A percentile compares a stretch with the other conserved stretches of the same genome.
These are phyloP conservation scores for Mesoclemmys tuberculata DNA, from an alignment of 2,113 vertebrate species.

Conservation along the genomic window DNA sequence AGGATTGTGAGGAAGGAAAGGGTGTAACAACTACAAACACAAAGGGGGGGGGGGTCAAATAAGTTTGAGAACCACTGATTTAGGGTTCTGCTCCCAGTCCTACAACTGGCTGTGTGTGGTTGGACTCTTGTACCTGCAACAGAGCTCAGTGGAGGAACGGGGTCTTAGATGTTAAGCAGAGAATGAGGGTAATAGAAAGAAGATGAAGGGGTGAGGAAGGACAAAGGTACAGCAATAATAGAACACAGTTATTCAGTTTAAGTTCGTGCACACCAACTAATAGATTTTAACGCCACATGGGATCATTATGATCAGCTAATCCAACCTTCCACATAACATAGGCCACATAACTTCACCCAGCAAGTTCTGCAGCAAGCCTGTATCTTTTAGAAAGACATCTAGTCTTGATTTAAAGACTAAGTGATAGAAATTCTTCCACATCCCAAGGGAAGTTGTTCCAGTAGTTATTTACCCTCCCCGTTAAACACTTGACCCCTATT, in stretches of 20 bases:
- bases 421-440: background rate
- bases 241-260: background rate
- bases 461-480: background rate
- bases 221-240: background rate
- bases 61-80: background rate
- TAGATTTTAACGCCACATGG: background rate
- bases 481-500: background rate
- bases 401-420: background rate
- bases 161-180: too few relatives aligned
- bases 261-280: rapidly evolving
- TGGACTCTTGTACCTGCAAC: background rate
- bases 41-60: background rate
- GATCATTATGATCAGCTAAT: background rate
- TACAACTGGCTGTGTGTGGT: rapidly evolving
- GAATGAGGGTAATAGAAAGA: background rate
- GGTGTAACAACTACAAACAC: background rate
- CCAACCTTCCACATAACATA: background rate
- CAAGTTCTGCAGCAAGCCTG: background rate
- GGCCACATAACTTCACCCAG: background rate
- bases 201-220: background rate
- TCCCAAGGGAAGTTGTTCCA: background rate
- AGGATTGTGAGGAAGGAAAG: background rate
- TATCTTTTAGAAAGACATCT: background rate
- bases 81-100: background rate
- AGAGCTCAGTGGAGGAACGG: background rate